phyloP scores from a whole-genome alignment of 2,113 vertebrate genomes.

The Cepphus grylle region DNA sequence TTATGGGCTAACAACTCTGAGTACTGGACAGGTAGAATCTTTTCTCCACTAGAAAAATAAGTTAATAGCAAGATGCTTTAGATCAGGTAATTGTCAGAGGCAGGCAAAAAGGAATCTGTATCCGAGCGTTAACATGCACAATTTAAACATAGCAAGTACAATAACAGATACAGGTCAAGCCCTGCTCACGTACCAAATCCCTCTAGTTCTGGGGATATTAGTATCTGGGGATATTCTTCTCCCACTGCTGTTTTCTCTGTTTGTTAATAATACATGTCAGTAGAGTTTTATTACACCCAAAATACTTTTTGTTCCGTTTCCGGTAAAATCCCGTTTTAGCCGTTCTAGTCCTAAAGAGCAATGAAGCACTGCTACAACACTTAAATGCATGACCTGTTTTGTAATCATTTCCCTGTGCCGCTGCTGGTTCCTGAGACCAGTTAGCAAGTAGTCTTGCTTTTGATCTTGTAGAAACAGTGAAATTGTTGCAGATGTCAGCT shows the following conservation, averaged over 20 bases:
- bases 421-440: background rate
- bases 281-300: background rate
- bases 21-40: background rate
- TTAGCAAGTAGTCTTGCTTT: background rate
- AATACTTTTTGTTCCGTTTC: background rate
- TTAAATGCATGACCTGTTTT: background rate
- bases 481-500: background rate
- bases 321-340: background rate
- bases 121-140: background rate
- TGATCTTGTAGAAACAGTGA: background rate
- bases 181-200: background rate
- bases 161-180: background rate
- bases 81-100: background rate
- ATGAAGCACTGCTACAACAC: background rate
- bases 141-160: background rate
- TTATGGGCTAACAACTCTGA: background rate
- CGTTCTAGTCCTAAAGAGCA: background rate
- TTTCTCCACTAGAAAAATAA: background rate
- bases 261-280: background rate
- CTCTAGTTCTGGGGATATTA: too few relatives aligned
- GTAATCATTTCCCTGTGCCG: background rate
- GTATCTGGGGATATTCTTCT: background rate
- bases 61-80: background rate
- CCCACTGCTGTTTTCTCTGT: background rate
- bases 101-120: background rate